These are phyloP conservation scores for Odobenus rosmarus DNA, from an alignment of 2,113 vertebrate species.

Conservation along the genomic window DNA sequence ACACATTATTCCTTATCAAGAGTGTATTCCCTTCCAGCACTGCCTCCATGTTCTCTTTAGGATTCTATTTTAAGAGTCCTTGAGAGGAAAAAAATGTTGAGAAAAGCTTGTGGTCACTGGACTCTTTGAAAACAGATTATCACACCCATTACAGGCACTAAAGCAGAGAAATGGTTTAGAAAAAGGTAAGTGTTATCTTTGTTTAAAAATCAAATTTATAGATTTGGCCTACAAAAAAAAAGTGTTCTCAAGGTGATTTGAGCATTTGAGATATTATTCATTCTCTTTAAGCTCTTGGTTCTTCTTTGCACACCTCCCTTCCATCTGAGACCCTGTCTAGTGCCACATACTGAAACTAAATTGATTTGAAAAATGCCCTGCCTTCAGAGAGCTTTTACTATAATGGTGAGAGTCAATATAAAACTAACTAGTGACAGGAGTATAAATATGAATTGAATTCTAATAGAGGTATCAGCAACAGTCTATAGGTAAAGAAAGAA, in stretches of 20 bases:
- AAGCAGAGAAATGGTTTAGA: background rate
- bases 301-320: background rate
- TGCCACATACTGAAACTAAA: background rate
- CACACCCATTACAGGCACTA: background rate
- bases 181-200: background rate
- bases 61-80: background rate
- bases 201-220: background rate
- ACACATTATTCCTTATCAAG: background rate
- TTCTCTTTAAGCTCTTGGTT: background rate
- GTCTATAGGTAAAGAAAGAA: background rate
- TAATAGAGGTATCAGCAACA: background rate
- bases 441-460: background rate
- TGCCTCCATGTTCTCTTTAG: background rate
- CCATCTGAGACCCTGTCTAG: background rate
- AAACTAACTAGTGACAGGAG: background rate
- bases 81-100: background rate
- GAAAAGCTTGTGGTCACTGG: background rate
- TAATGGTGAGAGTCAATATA: background rate
- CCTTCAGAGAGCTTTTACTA: background rate
- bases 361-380: background rate
- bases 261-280: background rate
- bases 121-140: background rate
- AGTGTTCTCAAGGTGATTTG: background rate
- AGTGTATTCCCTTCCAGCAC: background rate
- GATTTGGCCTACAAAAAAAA: background rate